Evolutionary conservation across 2,888 invertebrate genomes (phyloP).

Genomic region (Argyra leucocephala): DNA sequence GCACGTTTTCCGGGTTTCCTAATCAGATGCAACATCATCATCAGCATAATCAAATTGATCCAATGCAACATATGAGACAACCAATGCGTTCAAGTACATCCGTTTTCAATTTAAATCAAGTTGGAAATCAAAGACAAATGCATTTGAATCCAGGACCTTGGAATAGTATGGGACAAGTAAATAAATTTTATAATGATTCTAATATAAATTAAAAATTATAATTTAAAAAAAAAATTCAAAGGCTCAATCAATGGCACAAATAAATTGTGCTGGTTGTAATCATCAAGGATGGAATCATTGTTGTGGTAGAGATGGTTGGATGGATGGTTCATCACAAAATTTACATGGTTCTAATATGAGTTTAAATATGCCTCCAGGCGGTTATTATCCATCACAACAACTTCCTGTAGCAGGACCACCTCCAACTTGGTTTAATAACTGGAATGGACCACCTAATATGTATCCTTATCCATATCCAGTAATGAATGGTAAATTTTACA

Average conservation of each 20-base stretch:
- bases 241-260: slow-evolving; percentile 63
- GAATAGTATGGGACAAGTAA: slow-evolving; percentile 51
- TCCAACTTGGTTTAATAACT: slow-evolving; percentile 27
- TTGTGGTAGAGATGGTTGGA: slow-evolving; percentile 33
- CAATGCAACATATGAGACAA: slow-evolving; percentile 21
- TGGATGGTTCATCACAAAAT: slow-evolving; percentile 33
- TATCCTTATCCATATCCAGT: slow-evolving; percentile 42
- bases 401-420: slow-evolving; percentile 43
- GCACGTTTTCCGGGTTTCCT: slow-evolving; percentile 39
- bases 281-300: slow-evolving; percentile 37
- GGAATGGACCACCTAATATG: slow-evolving; percentile 31
- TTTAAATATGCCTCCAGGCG: slow-evolving; percentile 45
- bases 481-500: slow-evolving; percentile 34
- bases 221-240: slow-evolving; percentile 29
- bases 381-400: slow-evolving; percentile 32
- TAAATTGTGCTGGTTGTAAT: slow-evolving; percentile 52
- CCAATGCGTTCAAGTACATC: slow-evolving; percentile 43
- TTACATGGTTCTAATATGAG: slow-evolving; percentile 50
- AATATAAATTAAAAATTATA: neutral
- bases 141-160: slow-evolving; percentile 28
- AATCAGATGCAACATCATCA: slow-evolving; percentile 40
- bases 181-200: slow-evolving; percentile 11
- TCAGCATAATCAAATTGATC: slow-evolving; percentile 30
- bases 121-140: slow-evolving; percentile 35
- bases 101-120: slow-evolving; percentile 48